Evolutionary conservation across 2,797 vertebrate genomes (phyloP), one percentile per base, ranked within the genome.

Genomic region (Miichthys miiuy): DNA sequence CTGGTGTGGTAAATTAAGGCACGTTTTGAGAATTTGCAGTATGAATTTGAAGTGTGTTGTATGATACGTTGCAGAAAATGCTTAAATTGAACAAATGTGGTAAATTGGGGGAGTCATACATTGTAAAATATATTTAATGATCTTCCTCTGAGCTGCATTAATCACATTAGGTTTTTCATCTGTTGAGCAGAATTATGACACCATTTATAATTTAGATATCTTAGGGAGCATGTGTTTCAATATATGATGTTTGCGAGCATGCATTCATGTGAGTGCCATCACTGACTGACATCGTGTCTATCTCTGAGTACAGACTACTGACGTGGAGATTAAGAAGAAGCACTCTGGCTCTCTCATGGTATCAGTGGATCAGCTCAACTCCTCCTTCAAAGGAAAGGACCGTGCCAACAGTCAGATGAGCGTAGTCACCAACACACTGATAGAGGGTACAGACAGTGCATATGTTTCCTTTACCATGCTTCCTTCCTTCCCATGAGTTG

Each of bases 321-420:
- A 99, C 41, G 94, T 98, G 30, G 98, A 98, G 79, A 95, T 97
- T 11, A 97, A 98, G 92, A 98, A 98, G 95, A 99, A 98, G 86
- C 96, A 97, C 73, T 97, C 97, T 0, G 98, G 97, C 58, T 99
- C 98, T n/a, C 97, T 99, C 16, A 91, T 99, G 95, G 97, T 99
- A 64, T 99, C 98, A 0, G 98, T 99, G 96, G 98, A 99, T 75
- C 98, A 99, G 81, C 95, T 99, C 80, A 97, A 97, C 63, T 96
- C 96, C 0, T 99, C 98, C 73, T 98, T 97, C 0, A 97, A 97
- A n/a, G 96, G 96, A 73, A 99, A 99, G 85, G 97, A 99, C 65
- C 94, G 97, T 20, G 97, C 97, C 88, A 99, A 99, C 94, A 99
- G 98, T 8, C 96, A 97, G 56, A 95, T 99, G 96, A 99, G 97